These are phyloP conservation scores for Prunella strophiata DNA, from an alignment of 2,797 vertebrate genomes.

Conservation along the genomic window DNA sequence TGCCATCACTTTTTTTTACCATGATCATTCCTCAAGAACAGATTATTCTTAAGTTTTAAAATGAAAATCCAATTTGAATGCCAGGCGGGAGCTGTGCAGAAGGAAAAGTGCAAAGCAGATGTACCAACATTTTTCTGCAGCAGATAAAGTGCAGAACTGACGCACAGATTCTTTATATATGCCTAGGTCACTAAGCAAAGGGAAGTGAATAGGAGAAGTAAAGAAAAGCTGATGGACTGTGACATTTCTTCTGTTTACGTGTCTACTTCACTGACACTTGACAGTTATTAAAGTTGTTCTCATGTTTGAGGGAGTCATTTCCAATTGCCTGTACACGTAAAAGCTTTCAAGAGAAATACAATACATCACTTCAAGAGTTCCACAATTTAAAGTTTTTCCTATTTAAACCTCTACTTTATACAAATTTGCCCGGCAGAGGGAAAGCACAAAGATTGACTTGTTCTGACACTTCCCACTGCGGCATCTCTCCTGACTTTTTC, in stretches of 20 bases:
- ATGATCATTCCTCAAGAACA: not conserved
- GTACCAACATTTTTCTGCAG: not conserved
- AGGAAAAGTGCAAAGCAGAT: not conserved
- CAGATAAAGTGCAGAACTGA: not conserved
- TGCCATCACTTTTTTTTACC: not conserved
- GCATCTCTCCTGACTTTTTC: not conserved
- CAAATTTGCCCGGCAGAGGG: not conserved
- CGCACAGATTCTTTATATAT: not conserved
- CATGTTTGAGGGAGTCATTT: constrained; percentile 48
- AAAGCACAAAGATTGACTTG: not conserved
- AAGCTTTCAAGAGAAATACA: constrained; percentile 41
- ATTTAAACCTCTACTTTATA: constrained; percentile 14
- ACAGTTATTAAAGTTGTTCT: constrained; percentile 52
- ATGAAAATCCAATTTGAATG: not conserved
- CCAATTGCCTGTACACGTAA: constrained; percentile 45
- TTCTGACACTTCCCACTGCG: not conserved
- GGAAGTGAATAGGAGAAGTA: constrained; percentile 22
- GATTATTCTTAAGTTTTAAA: not conserved
- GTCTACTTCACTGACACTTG: constrained; percentile 38
- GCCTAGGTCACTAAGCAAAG: constrained; percentile 12
- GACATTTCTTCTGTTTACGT: constrained; percentile 49
- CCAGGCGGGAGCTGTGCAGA: not conserved
- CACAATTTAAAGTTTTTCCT: constrained; percentile 20
- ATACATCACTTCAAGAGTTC: not conserved
- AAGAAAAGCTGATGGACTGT: constrained; percentile 47